Evolutionary conservation across 2,113 vertebrate species (phyloP).

Genomic region (Strix uralensis): DNA sequence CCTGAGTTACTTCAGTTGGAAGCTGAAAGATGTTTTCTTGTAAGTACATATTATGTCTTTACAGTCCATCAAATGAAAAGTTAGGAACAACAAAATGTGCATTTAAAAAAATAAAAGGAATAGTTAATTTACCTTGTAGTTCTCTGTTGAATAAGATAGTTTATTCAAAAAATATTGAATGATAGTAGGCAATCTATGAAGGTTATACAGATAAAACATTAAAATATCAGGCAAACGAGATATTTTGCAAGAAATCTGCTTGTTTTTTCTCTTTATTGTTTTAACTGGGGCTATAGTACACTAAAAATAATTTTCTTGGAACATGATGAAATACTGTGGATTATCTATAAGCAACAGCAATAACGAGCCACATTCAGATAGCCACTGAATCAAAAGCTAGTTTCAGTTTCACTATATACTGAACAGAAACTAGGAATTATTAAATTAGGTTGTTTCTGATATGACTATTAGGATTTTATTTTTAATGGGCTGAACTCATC

Average conservation of each 20-base stretch:
- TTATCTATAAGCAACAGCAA: neutral
- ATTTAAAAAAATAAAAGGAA: neutral
- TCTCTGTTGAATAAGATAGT: neutral
- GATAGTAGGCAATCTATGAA: neutral
- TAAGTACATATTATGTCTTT: neutral
- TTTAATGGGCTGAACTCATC: neutral
- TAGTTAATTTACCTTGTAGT: neutral
- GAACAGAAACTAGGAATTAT: neutral
- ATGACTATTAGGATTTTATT: neutral
- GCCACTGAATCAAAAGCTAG: neutral
- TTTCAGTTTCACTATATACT: neutral
- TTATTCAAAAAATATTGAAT: neutral
- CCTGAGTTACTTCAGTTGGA: neutral
- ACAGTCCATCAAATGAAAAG: neutral
- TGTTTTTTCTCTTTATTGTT: neutral
- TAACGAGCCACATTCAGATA: neutral
- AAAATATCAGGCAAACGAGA: neutral
- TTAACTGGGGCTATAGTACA: neutral
- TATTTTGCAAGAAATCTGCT: neutral
- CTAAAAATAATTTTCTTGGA: neutral
- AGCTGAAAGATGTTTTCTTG: neutral
- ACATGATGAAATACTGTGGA: neutral
- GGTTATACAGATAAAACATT: neutral
- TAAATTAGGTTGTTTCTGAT: neutral
- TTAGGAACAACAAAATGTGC: neutral